These are phyloP conservation scores for Centropus unirufus DNA, from an alignment of 2,113 vertebrate species.

Conservation along the genomic window DNA sequence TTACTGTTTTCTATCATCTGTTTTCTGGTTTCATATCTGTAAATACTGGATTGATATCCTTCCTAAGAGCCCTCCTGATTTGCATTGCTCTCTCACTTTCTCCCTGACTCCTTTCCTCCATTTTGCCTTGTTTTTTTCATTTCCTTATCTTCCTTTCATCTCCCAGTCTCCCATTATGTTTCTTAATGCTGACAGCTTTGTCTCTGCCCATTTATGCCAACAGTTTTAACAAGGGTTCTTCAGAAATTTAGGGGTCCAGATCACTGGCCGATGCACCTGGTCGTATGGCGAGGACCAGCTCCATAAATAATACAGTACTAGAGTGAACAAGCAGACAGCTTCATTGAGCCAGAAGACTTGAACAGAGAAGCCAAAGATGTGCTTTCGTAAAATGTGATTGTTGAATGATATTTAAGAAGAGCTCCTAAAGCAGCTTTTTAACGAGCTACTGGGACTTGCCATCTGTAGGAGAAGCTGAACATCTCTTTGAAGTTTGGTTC, in stretches of 20 bases:
- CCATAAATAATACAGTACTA: neutral
- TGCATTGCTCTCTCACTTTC: neutral
- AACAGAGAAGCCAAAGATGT: neutral
- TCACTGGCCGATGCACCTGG: neutral
- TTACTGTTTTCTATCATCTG: neutral
- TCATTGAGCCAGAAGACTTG: neutral
- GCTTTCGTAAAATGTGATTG: neutral
- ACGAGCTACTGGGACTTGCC: neutral
- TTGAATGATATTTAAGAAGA: neutral
- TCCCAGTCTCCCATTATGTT: neutral
- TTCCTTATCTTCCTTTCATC: neutral
- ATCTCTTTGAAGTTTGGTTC: neutral
- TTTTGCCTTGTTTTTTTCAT: neutral
- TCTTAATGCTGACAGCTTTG: neutral
- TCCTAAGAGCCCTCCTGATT: neutral
- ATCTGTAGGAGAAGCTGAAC: neutral
- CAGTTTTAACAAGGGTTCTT: neutral
- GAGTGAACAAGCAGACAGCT: neutral
- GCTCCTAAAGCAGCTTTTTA: neutral
- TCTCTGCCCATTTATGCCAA: neutral
- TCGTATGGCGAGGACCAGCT: rapidly evolving
- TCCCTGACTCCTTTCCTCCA: neutral
- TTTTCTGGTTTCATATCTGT: neutral
- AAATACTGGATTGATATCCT: neutral
- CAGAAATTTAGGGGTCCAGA: neutral